Conservation (phyloP, 2,888 invertebrate genomes). For the Papilio elwesi region DNA sequence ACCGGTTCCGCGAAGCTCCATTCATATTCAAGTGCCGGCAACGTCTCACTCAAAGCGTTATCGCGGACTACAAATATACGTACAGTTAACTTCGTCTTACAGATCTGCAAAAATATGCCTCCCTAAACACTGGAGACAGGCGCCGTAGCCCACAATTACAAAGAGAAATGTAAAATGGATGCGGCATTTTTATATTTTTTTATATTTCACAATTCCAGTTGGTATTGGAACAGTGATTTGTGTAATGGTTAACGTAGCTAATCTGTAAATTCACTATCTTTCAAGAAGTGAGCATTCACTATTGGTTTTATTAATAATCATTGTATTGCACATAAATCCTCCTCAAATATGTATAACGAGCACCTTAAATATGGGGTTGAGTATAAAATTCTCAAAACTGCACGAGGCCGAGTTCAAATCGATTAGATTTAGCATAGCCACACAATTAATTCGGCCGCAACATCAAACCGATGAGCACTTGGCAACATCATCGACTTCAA, state of each 20-base stretch:
- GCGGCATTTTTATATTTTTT: conserved; percentile 39
- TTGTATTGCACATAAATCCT: no score
- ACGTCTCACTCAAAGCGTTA: conserved; percentile 46
- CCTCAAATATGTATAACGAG: no score
- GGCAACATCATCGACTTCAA: conserved; percentile 30
- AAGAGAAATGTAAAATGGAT: conserved; percentile 41
- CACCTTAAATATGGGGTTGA: no score
- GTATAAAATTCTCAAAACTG: background rate
- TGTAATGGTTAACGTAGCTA: no score
- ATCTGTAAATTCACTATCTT: no score
- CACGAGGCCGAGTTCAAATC: background rate
- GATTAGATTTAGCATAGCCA: conserved; percentile 5
- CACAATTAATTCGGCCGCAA: conserved; percentile 28
- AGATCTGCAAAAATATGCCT: conserved; percentile 68
- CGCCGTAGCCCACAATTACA: conserved; percentile 47
- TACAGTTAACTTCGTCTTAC: conserved; percentile 56
- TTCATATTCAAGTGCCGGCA: conserved; percentile 37
- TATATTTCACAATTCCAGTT: no score
- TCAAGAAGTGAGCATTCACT: no score
- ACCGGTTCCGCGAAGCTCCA: conserved; percentile 23
- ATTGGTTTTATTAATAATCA: no score
- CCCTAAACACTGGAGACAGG: conserved; percentile 57
- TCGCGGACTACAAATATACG: conserved; percentile 49
- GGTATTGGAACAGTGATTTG: no score
- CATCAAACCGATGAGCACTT: conserved; percentile 20